Evolutionary conservation across 2,888 invertebrate species (phyloP).

Genomic region (Nymphalis polychloros): DNA sequence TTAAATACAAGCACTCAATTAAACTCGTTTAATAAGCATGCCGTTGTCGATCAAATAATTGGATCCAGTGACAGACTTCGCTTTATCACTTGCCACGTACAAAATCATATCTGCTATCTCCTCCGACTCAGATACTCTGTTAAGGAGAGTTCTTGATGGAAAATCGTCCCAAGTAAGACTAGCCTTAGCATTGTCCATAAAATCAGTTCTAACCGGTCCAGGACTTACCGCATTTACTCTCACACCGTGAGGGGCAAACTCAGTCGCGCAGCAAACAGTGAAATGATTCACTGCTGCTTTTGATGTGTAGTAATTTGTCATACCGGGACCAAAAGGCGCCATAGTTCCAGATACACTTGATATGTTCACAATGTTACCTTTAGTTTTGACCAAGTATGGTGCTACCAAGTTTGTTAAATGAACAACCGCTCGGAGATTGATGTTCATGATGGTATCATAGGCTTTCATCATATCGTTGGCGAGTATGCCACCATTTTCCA

Average conservation of each 20-base stretch:
- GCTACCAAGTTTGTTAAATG: not conserved
- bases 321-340: not conserved
- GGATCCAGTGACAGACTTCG: too few relatives aligned
- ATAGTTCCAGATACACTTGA: not conserved
- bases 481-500: not conserved
- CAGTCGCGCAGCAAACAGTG: not conserved
- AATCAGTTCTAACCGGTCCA: too few relatives aligned
- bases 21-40: too few relatives aligned
- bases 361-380: constrained; percentile 1
- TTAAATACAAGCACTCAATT: too few relatives aligned
- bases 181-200: too few relatives aligned
- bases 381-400: not conserved
- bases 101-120: too few relatives aligned
- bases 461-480: constrained; percentile 12
- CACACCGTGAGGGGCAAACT: not conserved
- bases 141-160: too few relatives aligned
- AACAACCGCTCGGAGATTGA: constrained; percentile 1
- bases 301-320: not conserved
- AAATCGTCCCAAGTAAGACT: too few relatives aligned
- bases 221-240: too few relatives aligned
- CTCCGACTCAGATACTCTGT: too few relatives aligned
- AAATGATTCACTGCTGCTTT: constrained; percentile 1
- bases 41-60: too few relatives aligned
- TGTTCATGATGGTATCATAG: not conserved
- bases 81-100: too few relatives aligned